These are phyloP conservation scores for Pollenia angustigena DNA, from an alignment of 2,888 invertebrate species.

Conservation along the genomic window DNA sequence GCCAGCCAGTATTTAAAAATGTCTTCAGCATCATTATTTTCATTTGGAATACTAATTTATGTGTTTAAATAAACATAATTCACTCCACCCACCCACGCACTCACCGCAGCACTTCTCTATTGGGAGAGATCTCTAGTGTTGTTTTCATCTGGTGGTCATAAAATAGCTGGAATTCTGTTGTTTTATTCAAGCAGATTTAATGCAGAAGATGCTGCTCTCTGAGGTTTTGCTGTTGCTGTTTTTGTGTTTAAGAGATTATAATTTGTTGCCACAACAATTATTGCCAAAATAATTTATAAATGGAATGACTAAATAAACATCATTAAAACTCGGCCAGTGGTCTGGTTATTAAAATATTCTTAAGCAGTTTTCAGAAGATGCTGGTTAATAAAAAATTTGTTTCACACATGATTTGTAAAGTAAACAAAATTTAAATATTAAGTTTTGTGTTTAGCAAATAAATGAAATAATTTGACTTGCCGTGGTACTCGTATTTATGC, in stretches of 20 bases:
- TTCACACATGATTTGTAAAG: slow-evolving; percentile 43
- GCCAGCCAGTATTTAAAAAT: not conserved
- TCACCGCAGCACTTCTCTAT: not conserved
- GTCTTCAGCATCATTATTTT: slow-evolving; percentile 27
- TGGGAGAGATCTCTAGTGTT: not conserved
- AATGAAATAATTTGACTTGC: not conserved
- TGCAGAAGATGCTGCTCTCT: not conserved
- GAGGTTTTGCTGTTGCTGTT: not conserved
- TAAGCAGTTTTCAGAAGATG: not conserved
- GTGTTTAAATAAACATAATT: slow-evolving; percentile 40
- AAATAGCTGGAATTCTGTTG: slow-evolving; percentile 53
- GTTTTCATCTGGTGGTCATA: slow-evolving; percentile 31
- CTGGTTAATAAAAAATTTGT: slow-evolving; percentile 23
- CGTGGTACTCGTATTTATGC: too few relatives aligned
- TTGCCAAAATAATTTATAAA: slow-evolving; percentile 52
- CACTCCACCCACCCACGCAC: not conserved
- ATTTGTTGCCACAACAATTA: slow-evolving; percentile 60
- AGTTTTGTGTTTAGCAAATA: not conserved
- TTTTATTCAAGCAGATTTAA: slow-evolving; percentile 1
- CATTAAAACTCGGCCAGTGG: slow-evolving; percentile 68
- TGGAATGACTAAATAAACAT: slow-evolving; percentile 65
- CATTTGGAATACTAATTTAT: not conserved
- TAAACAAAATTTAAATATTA: slow-evolving; percentile 31
- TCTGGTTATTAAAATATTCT: slow-evolving; percentile 49
- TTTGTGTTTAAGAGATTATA: slow-evolving; percentile 16